Evolutionary conservation across 2,113 vertebrate species (phyloP).

Genomic region (Harpagus bidentatus): DNA sequence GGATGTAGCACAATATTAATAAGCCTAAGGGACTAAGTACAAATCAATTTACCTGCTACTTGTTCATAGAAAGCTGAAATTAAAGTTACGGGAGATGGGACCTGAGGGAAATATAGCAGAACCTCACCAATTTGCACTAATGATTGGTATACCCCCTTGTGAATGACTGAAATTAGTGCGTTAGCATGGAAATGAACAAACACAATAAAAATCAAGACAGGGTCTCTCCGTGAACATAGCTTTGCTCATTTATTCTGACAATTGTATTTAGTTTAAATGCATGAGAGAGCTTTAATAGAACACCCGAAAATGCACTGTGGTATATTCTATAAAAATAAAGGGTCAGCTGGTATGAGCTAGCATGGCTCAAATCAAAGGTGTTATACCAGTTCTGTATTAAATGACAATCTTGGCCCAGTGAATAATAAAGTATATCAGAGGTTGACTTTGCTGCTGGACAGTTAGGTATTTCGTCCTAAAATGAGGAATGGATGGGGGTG

Average conservation of each 20-base stretch:
- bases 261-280: constrained; percentile 48
- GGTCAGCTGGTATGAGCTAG: background rate
- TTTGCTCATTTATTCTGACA: constrained; percentile 55
- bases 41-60: constrained; percentile 63
- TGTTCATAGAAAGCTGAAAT: constrained; percentile 62
- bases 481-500: background rate
- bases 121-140: constrained; percentile 67
- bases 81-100: constrained; percentile 58
- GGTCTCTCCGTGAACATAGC: background rate
- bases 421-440: background rate
- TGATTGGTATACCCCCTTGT: constrained; percentile 51
- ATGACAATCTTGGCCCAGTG: background rate
- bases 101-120: constrained; percentile 63
- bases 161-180: constrained; percentile 47
- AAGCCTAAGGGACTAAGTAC: constrained; percentile 48
- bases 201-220: constrained; percentile 52
- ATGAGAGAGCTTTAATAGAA: constrained; percentile 31
- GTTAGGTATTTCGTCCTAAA: background rate
- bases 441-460: background rate
- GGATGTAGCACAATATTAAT: constrained; percentile 59
- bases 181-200: constrained; percentile 62
- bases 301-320: background rate
- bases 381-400: background rate
- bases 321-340: background rate
- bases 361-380: background rate